Percentiles rank a stretch among this genome's conserved stretches.
Conservation (phyloP, 2,888 invertebrate species). For the Xylota segnis region DNA sequence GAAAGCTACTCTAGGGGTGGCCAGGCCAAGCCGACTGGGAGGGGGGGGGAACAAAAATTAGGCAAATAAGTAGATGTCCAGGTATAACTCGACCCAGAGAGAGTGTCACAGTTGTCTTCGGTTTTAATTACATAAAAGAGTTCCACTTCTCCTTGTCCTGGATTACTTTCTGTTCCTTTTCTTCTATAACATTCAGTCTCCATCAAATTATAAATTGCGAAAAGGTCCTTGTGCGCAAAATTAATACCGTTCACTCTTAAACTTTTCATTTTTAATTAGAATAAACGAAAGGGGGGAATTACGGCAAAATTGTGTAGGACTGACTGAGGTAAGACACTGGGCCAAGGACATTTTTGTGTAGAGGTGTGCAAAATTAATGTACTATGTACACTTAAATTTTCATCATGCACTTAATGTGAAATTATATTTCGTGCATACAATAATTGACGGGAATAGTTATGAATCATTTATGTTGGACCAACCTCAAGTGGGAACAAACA, state of each 20-base stretch:
- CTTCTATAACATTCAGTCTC: slow-evolving; percentile 65
- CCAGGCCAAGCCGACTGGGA: not conserved
- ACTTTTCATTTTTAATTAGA: slow-evolving; percentile 75
- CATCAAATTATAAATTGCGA: slow-evolving; percentile 74
- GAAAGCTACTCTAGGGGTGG: slow-evolving; percentile 32
- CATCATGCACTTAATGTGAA: slow-evolving; percentile 50
- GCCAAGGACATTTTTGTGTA: slow-evolving; percentile 60
- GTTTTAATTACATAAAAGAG: slow-evolving; percentile 73
- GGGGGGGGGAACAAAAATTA: slow-evolving; percentile 48
- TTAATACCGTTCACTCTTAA: slow-evolving; percentile 72
- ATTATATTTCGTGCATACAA: slow-evolving; percentile 54
- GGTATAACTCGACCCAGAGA: slow-evolving; percentile 52
- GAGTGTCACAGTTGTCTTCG: slow-evolving; percentile 66
- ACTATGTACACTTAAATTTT: slow-evolving; percentile 46
- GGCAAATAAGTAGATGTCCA: slow-evolving; percentile 73
- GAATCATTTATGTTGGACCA: slow-evolving; percentile 41
- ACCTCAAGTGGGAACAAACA: slow-evolving; percentile 40
- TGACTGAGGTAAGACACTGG: slow-evolving; percentile 41
- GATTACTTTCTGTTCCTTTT: slow-evolving; percentile 49
- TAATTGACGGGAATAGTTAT: slow-evolving; percentile 46
- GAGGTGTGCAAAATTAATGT: slow-evolving; percentile 12
- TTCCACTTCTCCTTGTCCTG: slow-evolving; percentile 33
- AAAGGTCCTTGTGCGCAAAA: slow-evolving; percentile 70
- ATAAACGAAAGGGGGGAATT: slow-evolving; percentile 51
- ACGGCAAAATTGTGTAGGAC: slow-evolving; percentile 15